phyloP scores from a whole-genome alignment of 2,888 invertebrate genomes.

The Dryadula phaetusa region DNA sequence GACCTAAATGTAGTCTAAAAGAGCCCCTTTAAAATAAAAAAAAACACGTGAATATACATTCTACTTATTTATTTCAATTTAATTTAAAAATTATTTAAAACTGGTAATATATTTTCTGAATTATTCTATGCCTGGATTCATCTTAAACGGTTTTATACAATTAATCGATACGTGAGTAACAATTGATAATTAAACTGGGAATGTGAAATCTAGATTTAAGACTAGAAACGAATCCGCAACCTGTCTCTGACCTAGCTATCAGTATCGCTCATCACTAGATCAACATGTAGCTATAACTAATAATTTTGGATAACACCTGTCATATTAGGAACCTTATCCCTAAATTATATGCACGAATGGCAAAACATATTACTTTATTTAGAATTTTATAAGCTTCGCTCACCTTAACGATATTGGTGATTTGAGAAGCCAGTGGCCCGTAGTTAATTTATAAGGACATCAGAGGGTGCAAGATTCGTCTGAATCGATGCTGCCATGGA shows the following conservation, averaged over 20 bases:
- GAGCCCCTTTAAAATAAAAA: too few species aligned
- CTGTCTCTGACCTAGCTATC: too few species aligned
- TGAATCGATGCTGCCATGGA: constrained; percentile 40
- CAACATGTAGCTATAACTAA: neutral
- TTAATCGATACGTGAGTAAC: too few species aligned
- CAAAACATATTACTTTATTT: constrained; percentile 70
- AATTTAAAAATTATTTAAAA: too few species aligned
- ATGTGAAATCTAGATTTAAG: too few species aligned
- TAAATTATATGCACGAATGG: constrained; percentile 69
- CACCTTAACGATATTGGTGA: constrained; percentile 62
- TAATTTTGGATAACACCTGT: constrained; percentile 7
- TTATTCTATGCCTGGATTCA: too few species aligned
- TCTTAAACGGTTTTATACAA: too few species aligned
- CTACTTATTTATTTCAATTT: too few species aligned
- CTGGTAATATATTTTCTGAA: too few species aligned
- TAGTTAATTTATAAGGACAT: constrained; percentile 71
- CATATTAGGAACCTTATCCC: constrained; percentile 40
- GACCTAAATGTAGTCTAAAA: too few species aligned
- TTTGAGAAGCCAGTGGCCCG: constrained; percentile 63
- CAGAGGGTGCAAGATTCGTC: constrained; percentile 56
- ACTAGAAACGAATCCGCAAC: neutral
- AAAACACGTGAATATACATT: too few species aligned
- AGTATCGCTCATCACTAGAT: neutral
- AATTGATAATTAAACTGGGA: too few species aligned
- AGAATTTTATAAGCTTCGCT: constrained; percentile 66